Conservation (phyloP, 92 coral and sea anemone species). For the Heliopora coerulea region DNA sequence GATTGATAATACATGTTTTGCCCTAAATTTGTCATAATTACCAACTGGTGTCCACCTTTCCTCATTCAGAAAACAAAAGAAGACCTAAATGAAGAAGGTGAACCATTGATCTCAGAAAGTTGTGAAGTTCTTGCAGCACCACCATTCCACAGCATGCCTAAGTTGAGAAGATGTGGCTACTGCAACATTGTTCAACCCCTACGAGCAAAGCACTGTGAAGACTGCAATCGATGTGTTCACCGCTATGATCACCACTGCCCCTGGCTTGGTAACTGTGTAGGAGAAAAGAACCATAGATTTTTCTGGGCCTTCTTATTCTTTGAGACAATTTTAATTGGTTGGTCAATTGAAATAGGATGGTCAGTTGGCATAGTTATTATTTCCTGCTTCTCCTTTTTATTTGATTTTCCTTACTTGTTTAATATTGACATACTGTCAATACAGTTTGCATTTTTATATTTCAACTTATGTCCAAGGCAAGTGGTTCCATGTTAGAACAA, state of each 20-base stretch:
- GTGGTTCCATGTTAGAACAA: too few species aligned
- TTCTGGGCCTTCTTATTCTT: conserved; percentile 89
- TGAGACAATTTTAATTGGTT: conserved; percentile 71
- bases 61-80: conserved; percentile 62
- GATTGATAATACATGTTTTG: neutral
- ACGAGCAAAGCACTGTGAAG: conserved; percentile 97
- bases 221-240: conserved; percentile 94
- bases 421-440: neutral
- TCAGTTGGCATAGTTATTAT: too few species aligned
- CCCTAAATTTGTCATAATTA: too few species aligned
- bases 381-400: too few species aligned
- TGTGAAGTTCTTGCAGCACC: conserved; percentile 93
- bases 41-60: neutral
- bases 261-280: conserved; percentile 98
- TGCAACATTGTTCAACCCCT: conserved; percentile 90
- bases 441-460: too few species aligned
- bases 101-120: conserved; percentile 63
- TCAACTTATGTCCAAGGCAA: too few species aligned
- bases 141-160: conserved; percentile 76
- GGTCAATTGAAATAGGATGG: conserved; percentile 94
- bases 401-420: neutral
- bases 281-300: conserved; percentile 93
- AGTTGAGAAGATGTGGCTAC: conserved; percentile 93
- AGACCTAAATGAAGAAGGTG: conserved; percentile 59
- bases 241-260: conserved; percentile 99